phyloP scores from a whole-genome alignment of 2,113 vertebrate genomes.

The Rhadina sibilatrix region DNA sequence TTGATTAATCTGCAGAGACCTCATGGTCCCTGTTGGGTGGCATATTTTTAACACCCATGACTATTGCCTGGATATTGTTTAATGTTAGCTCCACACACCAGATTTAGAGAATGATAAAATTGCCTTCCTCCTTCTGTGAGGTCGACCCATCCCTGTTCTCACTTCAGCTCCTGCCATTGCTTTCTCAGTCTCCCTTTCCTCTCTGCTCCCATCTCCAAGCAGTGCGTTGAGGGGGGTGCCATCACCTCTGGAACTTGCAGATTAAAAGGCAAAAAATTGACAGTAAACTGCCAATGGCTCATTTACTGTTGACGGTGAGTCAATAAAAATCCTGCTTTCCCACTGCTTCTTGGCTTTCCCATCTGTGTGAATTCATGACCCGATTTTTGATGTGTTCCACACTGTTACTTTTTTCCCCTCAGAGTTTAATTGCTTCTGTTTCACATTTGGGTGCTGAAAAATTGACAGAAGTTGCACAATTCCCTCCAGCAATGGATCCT shows the following conservation, averaged over 20 bases:
- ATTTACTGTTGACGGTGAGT: constrained; percentile 69
- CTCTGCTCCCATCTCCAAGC: neutral
- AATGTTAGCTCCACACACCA: neutral
- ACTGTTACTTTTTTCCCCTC: constrained; percentile 67
- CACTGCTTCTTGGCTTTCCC: constrained; percentile 65
- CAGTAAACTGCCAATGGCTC: constrained; percentile 66
- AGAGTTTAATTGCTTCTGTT: constrained; percentile 74
- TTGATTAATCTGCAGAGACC: constrained; percentile 30
- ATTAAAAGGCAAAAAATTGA: constrained; percentile 66
- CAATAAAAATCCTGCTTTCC: constrained; percentile 67
- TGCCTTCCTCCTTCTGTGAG: neutral
- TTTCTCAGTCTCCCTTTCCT: neutral
- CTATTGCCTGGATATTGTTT: neutral
- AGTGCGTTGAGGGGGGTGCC: neutral
- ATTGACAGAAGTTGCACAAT: constrained; percentile 69
- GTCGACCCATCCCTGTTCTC: neutral
- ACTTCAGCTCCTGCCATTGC: neutral
- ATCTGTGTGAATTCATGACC: constrained; percentile 74
- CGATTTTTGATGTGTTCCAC: constrained; percentile 72
- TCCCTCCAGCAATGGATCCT: constrained; percentile 70
- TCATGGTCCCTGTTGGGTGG: neutral
- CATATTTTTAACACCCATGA: neutral
- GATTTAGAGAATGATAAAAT: neutral
- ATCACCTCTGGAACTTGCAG: constrained; percentile 52
- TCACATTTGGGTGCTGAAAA: constrained; percentile 73